These are phyloP conservation scores for Ophiothrix spiculata DNA, from an alignment of 35 echinoderm and acorn worm genomes.

Conservation along the genomic window DNA sequence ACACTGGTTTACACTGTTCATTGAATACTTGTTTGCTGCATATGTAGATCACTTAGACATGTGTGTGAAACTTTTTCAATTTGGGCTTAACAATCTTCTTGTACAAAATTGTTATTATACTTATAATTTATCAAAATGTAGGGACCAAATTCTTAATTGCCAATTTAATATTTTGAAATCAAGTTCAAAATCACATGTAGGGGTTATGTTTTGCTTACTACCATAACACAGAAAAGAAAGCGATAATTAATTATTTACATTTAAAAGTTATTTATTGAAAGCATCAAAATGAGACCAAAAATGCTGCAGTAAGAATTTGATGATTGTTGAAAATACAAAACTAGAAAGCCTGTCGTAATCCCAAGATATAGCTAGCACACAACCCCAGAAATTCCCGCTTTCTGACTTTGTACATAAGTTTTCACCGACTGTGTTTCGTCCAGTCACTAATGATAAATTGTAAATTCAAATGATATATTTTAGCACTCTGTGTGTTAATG, in stretches of 20 bases:
- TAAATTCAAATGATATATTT: slow-evolving; percentile 7
- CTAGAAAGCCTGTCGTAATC: not conserved
- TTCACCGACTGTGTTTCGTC: not conserved
- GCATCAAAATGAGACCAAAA: not conserved
- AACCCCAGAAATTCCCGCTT: not conserved
- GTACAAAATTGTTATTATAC: not conserved
- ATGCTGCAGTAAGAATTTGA: not conserved
- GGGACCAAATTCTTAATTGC: not conserved
- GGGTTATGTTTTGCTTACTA: not conserved
- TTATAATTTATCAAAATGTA: not conserved
- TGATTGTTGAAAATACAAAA: not conserved
- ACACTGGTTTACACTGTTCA: too few species aligned
- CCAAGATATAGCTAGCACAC: not conserved
- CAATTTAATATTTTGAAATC: not conserved
- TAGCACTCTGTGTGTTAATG: not conserved
- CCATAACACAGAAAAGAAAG: not conserved
- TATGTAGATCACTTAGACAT: too few species aligned
- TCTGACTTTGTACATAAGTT: not conserved
- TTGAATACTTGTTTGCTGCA: too few species aligned
- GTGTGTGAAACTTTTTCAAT: too few species aligned
- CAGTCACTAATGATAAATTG: not conserved
- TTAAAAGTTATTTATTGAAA: not conserved
- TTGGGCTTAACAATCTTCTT: too few species aligned
- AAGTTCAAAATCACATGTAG: not conserved
- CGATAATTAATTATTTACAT: not conserved